Conservation (phyloP, 1,140 invertebrate genomes). For the Harlomillsia oculata region DNA sequence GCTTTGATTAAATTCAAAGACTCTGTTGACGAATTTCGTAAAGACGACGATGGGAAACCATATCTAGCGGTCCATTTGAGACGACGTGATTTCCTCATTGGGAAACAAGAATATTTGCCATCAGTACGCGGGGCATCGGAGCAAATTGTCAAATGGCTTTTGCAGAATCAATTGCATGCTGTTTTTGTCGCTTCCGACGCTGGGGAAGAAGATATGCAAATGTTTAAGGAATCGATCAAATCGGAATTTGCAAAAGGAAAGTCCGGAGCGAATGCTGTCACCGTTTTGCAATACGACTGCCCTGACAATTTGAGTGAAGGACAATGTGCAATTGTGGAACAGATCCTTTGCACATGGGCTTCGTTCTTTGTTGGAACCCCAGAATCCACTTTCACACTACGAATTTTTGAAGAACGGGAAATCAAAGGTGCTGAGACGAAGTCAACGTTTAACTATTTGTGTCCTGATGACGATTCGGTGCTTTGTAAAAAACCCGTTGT, state of each 20-base stretch:
- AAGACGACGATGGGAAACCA: neutral
- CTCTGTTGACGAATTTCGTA: neutral
- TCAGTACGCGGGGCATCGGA: slow-evolving; percentile 56
- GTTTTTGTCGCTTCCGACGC: slow-evolving; percentile 81
- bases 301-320: slow-evolving; percentile 53
- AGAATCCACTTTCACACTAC: slow-evolving; percentile 90
- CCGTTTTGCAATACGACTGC: neutral
- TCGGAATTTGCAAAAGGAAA: neutral
- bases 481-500: slow-evolving; percentile 15
- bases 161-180: slow-evolving; percentile 49
- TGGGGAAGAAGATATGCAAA: slow-evolving; percentile 40
- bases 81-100: slow-evolving; percentile 67
- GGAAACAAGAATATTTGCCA: slow-evolving; percentile 61
- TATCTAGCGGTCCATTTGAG: slow-evolving; percentile 75
- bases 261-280: neutral
- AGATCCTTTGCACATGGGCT: slow-evolving; percentile 85
- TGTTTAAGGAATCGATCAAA: neutral
- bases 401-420: slow-evolving; percentile 94
- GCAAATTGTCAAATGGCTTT: slow-evolving; percentile 55
- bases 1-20: neutral
- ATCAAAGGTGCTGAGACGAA: slow-evolving; percentile 72
- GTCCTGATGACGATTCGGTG: slow-evolving; percentile 40
- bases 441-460: slow-evolving; percentile 83
- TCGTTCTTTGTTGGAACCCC: slow-evolving; percentile 81
- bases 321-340: slow-evolving; percentile 86